Evolutionary conservation across 2,888 invertebrate genomes (phyloP).

Genomic region (Bombylius major): DNA sequence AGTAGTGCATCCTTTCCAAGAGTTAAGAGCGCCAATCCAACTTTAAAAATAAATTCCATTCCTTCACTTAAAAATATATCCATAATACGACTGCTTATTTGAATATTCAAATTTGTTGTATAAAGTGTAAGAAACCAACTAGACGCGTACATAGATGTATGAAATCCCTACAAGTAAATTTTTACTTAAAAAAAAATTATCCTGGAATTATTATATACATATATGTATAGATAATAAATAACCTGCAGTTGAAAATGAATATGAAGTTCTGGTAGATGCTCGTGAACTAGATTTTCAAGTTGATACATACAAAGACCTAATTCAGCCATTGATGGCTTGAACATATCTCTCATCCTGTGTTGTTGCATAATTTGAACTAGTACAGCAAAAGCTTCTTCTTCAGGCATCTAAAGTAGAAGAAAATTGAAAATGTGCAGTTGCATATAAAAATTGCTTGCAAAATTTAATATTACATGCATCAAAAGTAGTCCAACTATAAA

Average conservation of each 20-base stretch:
- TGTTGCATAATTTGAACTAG: conserved; percentile 96
- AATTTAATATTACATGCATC: conserved; percentile 63
- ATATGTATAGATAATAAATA: background rate
- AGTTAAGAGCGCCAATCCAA: conserved; percentile 88
- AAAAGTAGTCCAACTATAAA: conserved; percentile 97
- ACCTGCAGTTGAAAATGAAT: conserved; percentile 80
- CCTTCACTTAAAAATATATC: conserved; percentile 95
- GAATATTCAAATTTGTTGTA: conserved; percentile 84
- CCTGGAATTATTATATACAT: too few relatives aligned
- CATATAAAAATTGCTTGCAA: background rate
- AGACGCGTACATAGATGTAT: conserved; percentile 95
- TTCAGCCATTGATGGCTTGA: conserved; percentile 99
- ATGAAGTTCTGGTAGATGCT: conserved; percentile 84
- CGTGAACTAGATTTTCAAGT: conserved; percentile 87
- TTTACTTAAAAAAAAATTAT: background rate
- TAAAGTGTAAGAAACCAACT: conserved; percentile 99
- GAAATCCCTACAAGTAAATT: conserved; percentile 55
- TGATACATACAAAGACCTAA: conserved; percentile 97
- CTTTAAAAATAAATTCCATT: conserved; percentile 95
- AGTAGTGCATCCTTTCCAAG: conserved; percentile 85
- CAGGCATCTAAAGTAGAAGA: conserved; percentile 69
- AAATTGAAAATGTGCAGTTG: background rate
- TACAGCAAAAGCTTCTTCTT: conserved; percentile 98
- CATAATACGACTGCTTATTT: conserved; percentile 89
- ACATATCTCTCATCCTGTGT: conserved; percentile 95